A percentile compares a stretch with the other conserved stretches of the same genome.
Conservation (phyloP, 2,888 invertebrate genomes). For the Marronus borbonicus region DNA sequence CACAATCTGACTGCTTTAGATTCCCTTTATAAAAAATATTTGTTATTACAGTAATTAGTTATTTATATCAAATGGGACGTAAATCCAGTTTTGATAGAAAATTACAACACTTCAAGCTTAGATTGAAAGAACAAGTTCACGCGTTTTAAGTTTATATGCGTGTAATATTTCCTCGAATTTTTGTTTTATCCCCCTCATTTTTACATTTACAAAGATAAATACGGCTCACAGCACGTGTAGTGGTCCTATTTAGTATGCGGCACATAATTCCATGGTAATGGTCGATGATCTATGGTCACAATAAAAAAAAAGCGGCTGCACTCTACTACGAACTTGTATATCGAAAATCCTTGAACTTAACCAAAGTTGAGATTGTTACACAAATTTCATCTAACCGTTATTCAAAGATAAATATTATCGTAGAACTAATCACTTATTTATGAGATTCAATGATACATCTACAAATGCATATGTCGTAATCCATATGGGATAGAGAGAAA, state of each 20-base stretch:
- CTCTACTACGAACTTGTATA: background rate
- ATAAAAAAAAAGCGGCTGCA: constrained; percentile 35
- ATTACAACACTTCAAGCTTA: too few relatives aligned
- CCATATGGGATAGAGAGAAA: background rate
- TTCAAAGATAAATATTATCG: constrained; percentile 28
- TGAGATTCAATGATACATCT: constrained; percentile 6
- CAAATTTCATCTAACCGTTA: constrained; percentile 40
- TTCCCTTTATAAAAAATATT: too few relatives aligned
- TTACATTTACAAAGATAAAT: background rate
- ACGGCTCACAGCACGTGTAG: constrained; percentile 12
- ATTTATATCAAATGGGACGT: too few relatives aligned
- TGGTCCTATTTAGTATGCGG: constrained; percentile 23
- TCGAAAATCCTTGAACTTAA: constrained; percentile 44
- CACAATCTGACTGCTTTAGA: too few relatives aligned
- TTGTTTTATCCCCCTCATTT: too few relatives aligned
- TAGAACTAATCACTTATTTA: constrained; percentile 41
- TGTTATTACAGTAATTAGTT: too few relatives aligned
- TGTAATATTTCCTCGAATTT: too few relatives aligned
- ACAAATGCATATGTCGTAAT: background rate
- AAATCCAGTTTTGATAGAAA: too few relatives aligned
- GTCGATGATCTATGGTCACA: constrained; percentile 1
- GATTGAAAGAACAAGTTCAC: too few relatives aligned
- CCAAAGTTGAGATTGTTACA: constrained; percentile 27
- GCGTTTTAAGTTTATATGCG: too few relatives aligned
- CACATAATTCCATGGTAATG: constrained; percentile 27